A percentile compares a stretch with the other conserved stretches of the same genome.
These are phyloP conservation scores for Papilio helenus DNA, from an alignment of 1,140 invertebrate genomes.

Conservation along the genomic window DNA sequence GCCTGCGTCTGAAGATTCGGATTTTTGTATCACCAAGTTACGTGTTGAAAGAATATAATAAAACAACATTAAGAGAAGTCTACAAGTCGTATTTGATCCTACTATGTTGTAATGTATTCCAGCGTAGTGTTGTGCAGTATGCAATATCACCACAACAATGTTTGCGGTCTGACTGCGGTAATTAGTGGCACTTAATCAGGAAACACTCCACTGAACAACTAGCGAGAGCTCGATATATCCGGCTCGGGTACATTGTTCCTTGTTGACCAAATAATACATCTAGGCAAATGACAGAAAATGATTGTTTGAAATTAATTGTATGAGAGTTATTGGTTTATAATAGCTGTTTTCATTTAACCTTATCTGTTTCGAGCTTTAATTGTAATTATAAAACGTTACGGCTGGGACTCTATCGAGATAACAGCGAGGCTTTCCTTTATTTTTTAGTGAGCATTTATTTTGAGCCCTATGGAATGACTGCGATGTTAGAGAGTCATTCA, in stretches of 20 bases:
- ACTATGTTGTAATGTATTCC: background rate
- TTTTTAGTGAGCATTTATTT: background rate
- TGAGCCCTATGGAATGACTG: background rate
- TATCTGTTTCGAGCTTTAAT: background rate
- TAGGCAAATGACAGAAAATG: background rate
- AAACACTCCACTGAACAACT: background rate
- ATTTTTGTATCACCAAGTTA: background rate
- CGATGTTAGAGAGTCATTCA: background rate
- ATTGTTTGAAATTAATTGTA: background rate
- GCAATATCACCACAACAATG: background rate
- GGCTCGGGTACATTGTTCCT: background rate
- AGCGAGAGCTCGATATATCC: background rate
- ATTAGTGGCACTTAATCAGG: background rate
- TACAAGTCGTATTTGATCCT: background rate
- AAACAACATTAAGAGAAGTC: background rate
- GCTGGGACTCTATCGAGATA: background rate
- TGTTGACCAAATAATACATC: background rate
- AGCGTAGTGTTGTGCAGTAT: background rate
- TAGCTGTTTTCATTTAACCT: background rate
- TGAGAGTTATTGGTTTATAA: background rate
- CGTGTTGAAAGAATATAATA: background rate
- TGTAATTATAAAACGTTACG: background rate
- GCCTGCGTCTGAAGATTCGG: background rate
- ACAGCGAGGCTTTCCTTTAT: background rate
- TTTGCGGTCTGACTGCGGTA: background rate